A percentile compares a stretch with the other conserved stretches of the same genome.
Evolutionary conservation across 2,888 invertebrate species (phyloP).

Genomic region (Acholoe squamosa): DNA sequence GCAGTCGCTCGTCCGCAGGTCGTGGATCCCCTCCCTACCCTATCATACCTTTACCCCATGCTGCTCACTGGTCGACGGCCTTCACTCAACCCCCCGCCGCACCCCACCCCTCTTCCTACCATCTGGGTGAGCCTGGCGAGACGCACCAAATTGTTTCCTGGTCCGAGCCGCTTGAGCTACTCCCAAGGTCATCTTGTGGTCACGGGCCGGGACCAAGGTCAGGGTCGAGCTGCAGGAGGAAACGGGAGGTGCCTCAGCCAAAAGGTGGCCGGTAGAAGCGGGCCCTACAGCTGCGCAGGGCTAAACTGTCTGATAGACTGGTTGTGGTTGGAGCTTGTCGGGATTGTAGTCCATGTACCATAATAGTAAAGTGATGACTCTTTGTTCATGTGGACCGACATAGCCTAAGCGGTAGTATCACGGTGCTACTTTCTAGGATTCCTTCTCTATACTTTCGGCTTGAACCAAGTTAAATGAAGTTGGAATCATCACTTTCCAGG

Average conservation of each 20-base stretch:
- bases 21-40: conserved; percentile 6
- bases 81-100: not conserved
- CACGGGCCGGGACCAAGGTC: not conserved
- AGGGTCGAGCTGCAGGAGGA: not conserved
- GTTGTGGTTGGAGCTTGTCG: no score
- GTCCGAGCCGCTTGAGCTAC: not conserved
- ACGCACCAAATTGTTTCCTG: conserved; percentile 23
- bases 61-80: not conserved
- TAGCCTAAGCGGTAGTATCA: no score
- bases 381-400: no score
- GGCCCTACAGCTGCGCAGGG: no score
- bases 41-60: not conserved
- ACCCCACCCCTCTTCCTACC: not conserved
- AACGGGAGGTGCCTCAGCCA: not conserved
- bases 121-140: not conserved
- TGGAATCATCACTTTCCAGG: no score
- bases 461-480: no score
- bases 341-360: no score
- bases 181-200: not conserved
- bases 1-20: conserved; percentile 1
- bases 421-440: no score
- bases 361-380: no score
- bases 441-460: no score
- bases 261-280: not conserved
- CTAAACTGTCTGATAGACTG: no score